Evolutionary conservation across 92 coral and sea anemone species (phyloP).

Genomic region (Zoanthus sansibaricus): DNA sequence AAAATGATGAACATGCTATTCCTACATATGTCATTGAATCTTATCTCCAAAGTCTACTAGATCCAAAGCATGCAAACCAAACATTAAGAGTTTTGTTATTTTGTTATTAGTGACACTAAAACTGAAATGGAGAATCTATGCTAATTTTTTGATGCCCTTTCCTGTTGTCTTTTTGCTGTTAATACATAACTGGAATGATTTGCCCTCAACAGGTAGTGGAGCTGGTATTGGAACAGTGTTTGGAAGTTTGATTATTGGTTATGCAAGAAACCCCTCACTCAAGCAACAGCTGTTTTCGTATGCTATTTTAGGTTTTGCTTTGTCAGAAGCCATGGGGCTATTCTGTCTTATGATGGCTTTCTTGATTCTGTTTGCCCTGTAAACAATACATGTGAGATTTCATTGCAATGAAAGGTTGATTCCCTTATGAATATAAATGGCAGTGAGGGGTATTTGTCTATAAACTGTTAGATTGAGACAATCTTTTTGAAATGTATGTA

Average conservation of each 20-base stretch:
- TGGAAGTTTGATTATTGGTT: slow-evolving; percentile 99
- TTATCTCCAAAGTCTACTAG: too few species aligned
- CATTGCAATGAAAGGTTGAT: slow-evolving; percentile 8
- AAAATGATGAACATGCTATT: too few species aligned
- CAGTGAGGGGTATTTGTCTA: slow-evolving; percentile 14
- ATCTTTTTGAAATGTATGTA: background rate
- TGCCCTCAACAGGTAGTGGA: slow-evolving; percentile 88
- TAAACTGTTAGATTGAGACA: background rate
- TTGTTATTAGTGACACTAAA: too few species aligned
- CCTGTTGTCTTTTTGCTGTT: background rate
- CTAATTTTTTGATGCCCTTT: too few species aligned
- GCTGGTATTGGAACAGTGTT: slow-evolving; percentile 99
- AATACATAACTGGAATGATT: background rate
- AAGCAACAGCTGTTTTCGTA: slow-evolving; percentile 99
- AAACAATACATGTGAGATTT: slow-evolving; percentile 39
- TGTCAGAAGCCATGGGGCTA: slow-evolving; percentile 99
- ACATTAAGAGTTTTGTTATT: too few species aligned
- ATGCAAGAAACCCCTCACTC: slow-evolving; percentile 99
- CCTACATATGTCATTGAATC: too few species aligned
- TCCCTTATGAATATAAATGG: slow-evolving; percentile 1
- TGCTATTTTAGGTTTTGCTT: slow-evolving; percentile 99
- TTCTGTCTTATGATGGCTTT: slow-evolving; percentile 99
- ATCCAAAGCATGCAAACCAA: too few species aligned
- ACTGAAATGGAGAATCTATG: too few species aligned
- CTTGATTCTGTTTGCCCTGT: slow-evolving; percentile 99